phyloP scores from a whole-genome alignment of 2,797 vertebrate species.

The Eptatretus atami region DNA sequence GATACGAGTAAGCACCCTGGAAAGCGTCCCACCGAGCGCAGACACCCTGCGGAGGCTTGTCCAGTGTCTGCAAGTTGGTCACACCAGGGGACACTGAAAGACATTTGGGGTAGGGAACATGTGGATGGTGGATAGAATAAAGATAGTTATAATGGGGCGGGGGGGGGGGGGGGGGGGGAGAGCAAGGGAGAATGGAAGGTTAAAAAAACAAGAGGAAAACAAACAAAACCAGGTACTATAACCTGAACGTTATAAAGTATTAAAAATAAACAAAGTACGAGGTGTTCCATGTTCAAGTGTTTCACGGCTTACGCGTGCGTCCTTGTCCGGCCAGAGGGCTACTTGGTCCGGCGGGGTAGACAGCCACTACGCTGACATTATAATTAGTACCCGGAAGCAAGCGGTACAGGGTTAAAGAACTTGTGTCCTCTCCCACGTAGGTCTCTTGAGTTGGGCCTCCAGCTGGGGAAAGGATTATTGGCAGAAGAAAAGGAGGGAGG shows the following conservation, averaged over 20 bases:
- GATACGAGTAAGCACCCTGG: constrained; percentile 1
- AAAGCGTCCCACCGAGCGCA: constrained; percentile 3
- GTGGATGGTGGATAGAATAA: no score
- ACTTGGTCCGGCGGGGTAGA: constrained; percentile 35
- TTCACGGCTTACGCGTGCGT: constrained; percentile 32
- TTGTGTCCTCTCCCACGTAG: constrained; percentile 28
- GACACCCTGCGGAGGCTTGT: background rate
- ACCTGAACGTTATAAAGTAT: background rate
- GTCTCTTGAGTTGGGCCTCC: constrained; percentile 17
- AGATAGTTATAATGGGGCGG: no score
- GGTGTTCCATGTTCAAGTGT: no score
- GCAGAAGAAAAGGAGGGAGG: no score
- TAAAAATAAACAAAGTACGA: no score
- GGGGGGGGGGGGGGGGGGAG: no score
- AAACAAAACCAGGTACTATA: background rate
- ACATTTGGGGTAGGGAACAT: no score
- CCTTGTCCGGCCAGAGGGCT: constrained; percentile 27
- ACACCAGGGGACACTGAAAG: no score
- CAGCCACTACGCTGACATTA: constrained; percentile 47
- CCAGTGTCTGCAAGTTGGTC: no score
- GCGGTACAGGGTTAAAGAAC: constrained; percentile 24
- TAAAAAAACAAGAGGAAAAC: background rate
- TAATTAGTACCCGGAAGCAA: constrained; percentile 44
- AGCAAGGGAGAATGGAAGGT: background rate
- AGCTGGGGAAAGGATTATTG: background rate